phyloP scores from a whole-genome alignment of 2,113 vertebrate species.

The Pelmatolapia mariae region DNA sequence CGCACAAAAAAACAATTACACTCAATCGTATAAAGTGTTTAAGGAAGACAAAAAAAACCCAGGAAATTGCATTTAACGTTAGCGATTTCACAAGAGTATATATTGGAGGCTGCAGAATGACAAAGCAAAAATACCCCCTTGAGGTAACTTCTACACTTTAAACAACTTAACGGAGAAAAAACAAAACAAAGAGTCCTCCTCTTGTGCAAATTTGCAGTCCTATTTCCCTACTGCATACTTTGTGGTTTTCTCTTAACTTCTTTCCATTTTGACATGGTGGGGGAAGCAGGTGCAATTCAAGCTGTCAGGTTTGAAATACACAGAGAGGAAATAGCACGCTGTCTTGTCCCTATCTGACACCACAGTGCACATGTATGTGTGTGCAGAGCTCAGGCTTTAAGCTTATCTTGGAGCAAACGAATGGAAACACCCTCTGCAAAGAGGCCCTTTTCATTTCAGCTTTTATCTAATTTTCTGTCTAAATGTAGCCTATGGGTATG shows the following conservation, averaged over 20 bases:
- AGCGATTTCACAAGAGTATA: neutral
- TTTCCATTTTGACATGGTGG: conserved; percentile 34
- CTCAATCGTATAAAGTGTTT: neutral
- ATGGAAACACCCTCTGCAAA: conserved; percentile 36
- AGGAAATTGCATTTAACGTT: neutral
- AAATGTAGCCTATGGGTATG: neutral
- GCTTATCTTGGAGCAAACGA: conserved; percentile 44
- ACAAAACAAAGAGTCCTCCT: neutral
- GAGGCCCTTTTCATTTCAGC: neutral
- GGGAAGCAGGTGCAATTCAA: conserved; percentile 61
- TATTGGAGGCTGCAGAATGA: neutral
- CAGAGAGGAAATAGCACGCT: conserved; percentile 50
- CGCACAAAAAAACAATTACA: conserved; percentile 57
- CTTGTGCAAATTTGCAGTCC: neutral
- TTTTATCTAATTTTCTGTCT: neutral
- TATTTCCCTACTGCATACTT: neutral
- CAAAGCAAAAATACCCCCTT: neutral
- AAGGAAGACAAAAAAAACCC: neutral
- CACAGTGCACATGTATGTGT: neutral
- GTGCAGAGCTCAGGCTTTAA: neutral
- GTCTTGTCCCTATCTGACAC: conserved; percentile 54
- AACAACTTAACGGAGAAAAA: neutral
- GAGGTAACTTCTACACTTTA: neutral
- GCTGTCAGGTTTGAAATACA: conserved; percentile 55
- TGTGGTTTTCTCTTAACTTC: conserved; percentile 31